Evolutionary conservation across 2,888 invertebrate genomes (phyloP), one percentile per base, ranked within the genome.

Genomic region (Rosalia funebris): DNA sequence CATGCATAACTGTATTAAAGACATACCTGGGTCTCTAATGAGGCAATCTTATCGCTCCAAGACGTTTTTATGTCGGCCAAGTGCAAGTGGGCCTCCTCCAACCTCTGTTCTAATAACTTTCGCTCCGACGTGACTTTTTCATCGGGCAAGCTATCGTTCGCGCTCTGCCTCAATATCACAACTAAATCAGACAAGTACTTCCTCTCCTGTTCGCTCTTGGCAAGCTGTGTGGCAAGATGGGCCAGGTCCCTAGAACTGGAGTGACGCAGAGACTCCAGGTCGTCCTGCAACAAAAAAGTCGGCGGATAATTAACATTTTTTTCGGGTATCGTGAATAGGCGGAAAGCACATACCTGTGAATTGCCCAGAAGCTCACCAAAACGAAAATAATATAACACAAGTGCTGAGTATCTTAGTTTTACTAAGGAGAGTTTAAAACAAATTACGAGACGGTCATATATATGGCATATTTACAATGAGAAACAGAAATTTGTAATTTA

Each of bases 41-140:
- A 89, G 11, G 93, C 88, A 71, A 95, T 95, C 80, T 95, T 94
- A 10, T 92, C 91, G 74, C 94, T 95, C 95, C 95, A 95, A 0
- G 92, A 92, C 0, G 92, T 92, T 79, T 96, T 95, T 67, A 95
- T 93, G 74, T 95, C 94, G 0, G 92, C 90, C 25, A 95, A 82
- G 79, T 95, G 95, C 75, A 94, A 85, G 77, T 94, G 91, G 0
- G 93, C 89, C 76, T 95, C 95, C 71, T 93, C 91, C 58, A 95
- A 80, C 72, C 92, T 89, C 62, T 92, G 87, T 66, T 92, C 90
- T 20, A 95, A 82, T 16, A 91, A 78, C 65, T 86, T 86, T 50
- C 89, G 82, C 72, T 90, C 89, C n/a, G 86, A 84, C 67, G 85
- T 80, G 1, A 87, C 80, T 69, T 86, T 83, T 60, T 76, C 73